Evolutionary conservation across 2,797 vertebrate genomes (phyloP).

Genomic region (Myotis findleyi): DNA sequence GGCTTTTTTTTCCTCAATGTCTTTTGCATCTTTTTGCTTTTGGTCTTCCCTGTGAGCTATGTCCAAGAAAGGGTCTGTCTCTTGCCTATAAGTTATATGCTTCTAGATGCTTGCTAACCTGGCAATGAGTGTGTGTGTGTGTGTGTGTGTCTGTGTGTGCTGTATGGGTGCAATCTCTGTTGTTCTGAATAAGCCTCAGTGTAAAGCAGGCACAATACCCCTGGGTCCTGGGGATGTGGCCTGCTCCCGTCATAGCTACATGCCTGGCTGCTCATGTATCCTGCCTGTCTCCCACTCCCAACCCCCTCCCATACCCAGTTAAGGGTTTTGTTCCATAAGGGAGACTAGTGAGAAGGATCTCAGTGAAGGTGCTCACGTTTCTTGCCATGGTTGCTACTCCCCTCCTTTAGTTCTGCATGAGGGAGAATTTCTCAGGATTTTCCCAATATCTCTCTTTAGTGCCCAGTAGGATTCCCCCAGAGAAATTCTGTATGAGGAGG

Average conservation of each 20-base stretch:
- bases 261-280: not conserved
- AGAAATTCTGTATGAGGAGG: not conserved
- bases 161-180: not conserved
- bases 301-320: not conserved
- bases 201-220: not conserved
- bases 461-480: not conserved
- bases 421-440: not conserved
- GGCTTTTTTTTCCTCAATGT: not conserved
- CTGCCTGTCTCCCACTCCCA: no score
- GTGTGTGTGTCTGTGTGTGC: not conserved
- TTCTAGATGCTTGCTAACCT: not conserved
- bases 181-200: not conserved
- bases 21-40: not conserved
- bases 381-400: not conserved
- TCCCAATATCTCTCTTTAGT: not conserved
- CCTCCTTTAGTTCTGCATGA: not conserved
- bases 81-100: not conserved
- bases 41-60: not conserved
- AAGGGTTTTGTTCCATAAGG: not conserved
- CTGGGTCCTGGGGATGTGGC: accelerated
- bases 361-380: not conserved
- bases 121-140: not conserved
- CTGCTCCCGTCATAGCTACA: not conserved
- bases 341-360: not conserved
- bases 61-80: not conserved